Percentiles rank a stretch among this genome's conserved stretches.
Conservation (phyloP, 1,140 invertebrate genomes). For the Vanessa atalanta region DNA sequence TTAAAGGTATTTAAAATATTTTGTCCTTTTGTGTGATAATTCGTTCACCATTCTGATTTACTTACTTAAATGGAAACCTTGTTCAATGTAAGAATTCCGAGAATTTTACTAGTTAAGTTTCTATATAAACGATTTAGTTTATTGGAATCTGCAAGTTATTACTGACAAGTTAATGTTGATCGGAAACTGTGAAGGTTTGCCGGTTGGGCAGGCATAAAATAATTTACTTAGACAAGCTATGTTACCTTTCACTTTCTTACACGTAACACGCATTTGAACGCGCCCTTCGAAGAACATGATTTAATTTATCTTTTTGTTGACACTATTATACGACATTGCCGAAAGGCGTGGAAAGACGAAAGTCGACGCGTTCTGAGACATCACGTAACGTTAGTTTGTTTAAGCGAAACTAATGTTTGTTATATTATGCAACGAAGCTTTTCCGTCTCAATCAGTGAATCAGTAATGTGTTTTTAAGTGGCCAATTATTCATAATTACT, state of each 20-base stretch:
- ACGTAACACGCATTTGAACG: slow-evolving; percentile 42
- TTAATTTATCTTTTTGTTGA: slow-evolving; percentile 43
- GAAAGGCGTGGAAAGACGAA: slow-evolving; percentile 42
- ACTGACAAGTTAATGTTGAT: slow-evolving; percentile 31
- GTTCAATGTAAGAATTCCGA: slow-evolving; percentile 19
- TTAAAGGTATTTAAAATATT: slow-evolving; percentile 2
- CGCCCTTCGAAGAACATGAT: slow-evolving; percentile 39
- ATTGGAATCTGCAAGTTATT: slow-evolving; percentile 32
- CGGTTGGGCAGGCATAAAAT: slow-evolving; percentile 41
- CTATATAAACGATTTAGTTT: slow-evolving; percentile 29
- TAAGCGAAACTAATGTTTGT: slow-evolving; percentile 41
- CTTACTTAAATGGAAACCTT: slow-evolving; percentile 17
- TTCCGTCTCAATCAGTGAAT: slow-evolving; percentile 21
- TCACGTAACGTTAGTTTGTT: slow-evolving; percentile 43
- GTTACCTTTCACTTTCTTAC: slow-evolving; percentile 50
- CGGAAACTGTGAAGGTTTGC: slow-evolving; percentile 45
- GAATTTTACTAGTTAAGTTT: slow-evolving; percentile 27
- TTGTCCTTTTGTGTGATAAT: background rate
- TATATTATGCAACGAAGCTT: slow-evolving; percentile 35
- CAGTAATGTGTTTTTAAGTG: slow-evolving; percentile 34
- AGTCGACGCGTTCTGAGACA: slow-evolving; percentile 36
- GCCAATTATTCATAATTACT: slow-evolving; percentile 15
- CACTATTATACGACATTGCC: slow-evolving; percentile 40
- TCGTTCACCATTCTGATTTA: slow-evolving; percentile 7
- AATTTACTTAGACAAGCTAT: slow-evolving; percentile 41